Evolutionary conservation across 2,888 invertebrate species (phyloP), one percentile per base, ranked within the genome.

Genomic region (Diadegma fenestrale): DNA sequence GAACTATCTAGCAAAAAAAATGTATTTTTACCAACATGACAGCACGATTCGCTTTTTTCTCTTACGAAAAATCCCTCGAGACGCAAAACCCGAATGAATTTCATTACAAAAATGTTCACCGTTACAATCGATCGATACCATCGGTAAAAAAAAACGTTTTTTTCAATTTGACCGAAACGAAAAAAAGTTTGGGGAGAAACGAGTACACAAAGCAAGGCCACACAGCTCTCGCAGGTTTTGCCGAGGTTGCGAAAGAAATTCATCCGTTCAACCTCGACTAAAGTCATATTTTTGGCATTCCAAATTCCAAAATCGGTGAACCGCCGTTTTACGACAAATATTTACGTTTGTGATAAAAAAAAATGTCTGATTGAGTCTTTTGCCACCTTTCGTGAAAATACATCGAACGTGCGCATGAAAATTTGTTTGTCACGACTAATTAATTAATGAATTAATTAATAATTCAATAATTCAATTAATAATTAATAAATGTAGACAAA

Each of bases 71-170:
- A 22, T 37, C 22, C 48, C 48, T 26, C 7, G 19, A 41, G 66
- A 58, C 19, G 48, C 12, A 72, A n/a, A 45, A 45, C 19, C 30
- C 41, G 54, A 58, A 51, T 73, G 43, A 73, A 66, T 75, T 37
- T 45, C 30, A 54, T 66, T 66, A 66, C 22, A 68, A 66, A 58
- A 48, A n/a, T 54, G 68, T 80, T 75, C 30, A 72, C 54, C 7
- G 54, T 72, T 72, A 72, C 22, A 72, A 54, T 37, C 71, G 71
- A 22, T 14, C 14, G 22, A 19, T 33, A 7, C 33, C 22, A 73
- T 66, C 73, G 66, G 33, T 6, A 33, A 37, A 45, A 43, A 30
- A 33, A 30, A 54, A 6, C 26, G 37, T 68, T 69, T 69, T 68
- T 51, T n/a, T 26, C 12, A 30, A 7, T 19, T 41, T 19, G 0